Conservation (phyloP, 2,797 vertebrate genomes). For the Gallirallus australis region DNA sequence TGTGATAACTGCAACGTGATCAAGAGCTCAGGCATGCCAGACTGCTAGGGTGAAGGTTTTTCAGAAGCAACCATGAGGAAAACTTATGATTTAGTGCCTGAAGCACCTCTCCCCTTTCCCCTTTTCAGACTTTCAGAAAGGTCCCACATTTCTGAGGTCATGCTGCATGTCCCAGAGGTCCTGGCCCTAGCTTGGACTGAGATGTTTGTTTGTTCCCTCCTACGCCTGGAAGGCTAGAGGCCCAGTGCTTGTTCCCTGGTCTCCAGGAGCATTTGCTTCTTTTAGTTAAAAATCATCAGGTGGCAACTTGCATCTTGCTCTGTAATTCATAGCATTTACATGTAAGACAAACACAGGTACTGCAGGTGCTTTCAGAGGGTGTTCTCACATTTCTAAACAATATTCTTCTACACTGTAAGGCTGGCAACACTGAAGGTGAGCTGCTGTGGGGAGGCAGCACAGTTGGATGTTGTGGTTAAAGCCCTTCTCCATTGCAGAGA, state of each 20-base stretch:
- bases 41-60: neutral
- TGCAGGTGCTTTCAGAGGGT: neutral
- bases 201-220: neutral
- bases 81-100: neutral
- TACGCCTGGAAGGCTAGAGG: neutral
- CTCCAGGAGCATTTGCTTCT: neutral
- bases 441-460: neutral
- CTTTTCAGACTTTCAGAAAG: neutral
- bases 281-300: neutral
- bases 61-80: neutral
- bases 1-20: neutral
- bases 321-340: neutral
- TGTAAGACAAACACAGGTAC: neutral
- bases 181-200: neutral
- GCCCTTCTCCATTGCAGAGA: neutral
- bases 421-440: neutral
- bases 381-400: neutral
- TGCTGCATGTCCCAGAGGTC: neutral
- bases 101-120: neutral
- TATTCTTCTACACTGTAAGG: neutral
- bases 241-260: neutral
- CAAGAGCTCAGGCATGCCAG: neutral
- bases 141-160: neutral
- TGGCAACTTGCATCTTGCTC: neutral
- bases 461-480: neutral